Conservation (phyloP, 2,888 invertebrate genomes). For the Parnassius glacialis region DNA sequence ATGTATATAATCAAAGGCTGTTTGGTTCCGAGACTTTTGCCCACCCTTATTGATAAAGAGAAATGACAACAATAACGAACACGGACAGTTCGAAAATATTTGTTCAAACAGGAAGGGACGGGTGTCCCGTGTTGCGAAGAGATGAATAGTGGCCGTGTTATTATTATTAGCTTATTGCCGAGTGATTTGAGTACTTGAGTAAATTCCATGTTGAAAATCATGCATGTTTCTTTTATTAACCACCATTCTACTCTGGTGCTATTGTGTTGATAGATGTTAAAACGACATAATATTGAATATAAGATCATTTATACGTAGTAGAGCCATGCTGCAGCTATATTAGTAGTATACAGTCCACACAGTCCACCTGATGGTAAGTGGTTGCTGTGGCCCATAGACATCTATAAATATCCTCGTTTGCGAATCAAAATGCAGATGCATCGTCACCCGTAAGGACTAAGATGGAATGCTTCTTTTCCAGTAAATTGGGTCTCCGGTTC, state of each 20-base stretch:
- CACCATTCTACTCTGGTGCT: constrained; percentile 9
- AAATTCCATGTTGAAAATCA: constrained; percentile 13
- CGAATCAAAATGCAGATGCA: too few relatives aligned
- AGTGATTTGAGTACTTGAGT: constrained; percentile 52
- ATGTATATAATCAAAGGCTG: too few relatives aligned
- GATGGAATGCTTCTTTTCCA: too few relatives aligned
- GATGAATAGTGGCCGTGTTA: constrained; percentile 41
- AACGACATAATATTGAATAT: too few relatives aligned
- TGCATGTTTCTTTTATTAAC: constrained; percentile 7
- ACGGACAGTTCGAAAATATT: constrained; percentile 47
- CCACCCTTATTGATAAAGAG: constrained; percentile 12
- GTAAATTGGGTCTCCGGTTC: too few relatives aligned
- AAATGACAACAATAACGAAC: constrained; percentile 29
- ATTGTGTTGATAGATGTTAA: constrained; percentile 7
- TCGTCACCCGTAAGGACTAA: too few relatives aligned
- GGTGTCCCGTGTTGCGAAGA: constrained; percentile 28
- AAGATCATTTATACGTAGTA: too few relatives aligned
- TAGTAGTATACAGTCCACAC: too few relatives aligned
- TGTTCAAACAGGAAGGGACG: constrained; percentile 57
- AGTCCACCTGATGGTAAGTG: too few relatives aligned
- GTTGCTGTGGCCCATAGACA: too few relatives aligned
- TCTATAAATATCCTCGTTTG: too few relatives aligned
- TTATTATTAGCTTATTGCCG: constrained; percentile 48
- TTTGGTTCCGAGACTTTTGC: constrained; percentile 3
- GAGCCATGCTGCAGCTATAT: too few relatives aligned